Evolutionary conservation across 1,140 invertebrate species (phyloP).

Genomic region (Lepidurus apus): DNA sequence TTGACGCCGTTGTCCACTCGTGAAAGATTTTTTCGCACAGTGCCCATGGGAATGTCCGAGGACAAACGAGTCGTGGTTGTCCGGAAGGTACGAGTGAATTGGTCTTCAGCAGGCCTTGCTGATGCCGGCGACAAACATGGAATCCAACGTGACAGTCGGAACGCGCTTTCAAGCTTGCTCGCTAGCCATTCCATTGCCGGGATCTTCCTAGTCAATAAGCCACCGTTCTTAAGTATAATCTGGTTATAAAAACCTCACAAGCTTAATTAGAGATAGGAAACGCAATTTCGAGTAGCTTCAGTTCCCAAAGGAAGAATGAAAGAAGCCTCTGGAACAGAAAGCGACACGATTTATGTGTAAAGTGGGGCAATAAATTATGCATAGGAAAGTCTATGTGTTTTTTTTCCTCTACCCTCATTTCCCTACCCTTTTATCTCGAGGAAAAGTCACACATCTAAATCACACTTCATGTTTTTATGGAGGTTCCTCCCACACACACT

Average conservation of each 20-base stretch:
- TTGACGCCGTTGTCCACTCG: background rate
- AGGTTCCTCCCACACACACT: background rate
- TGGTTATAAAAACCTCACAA: background rate
- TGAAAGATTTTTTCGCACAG: constrained; percentile 13
- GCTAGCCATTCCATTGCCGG: constrained; percentile 30
- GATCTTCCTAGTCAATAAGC: constrained; percentile 32
- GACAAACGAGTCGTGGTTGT: constrained; percentile 15
- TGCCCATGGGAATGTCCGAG: background rate
- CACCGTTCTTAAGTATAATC: background rate
- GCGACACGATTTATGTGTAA: background rate
- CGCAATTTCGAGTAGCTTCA: background rate
- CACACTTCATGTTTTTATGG: background rate
- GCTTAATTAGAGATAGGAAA: background rate
- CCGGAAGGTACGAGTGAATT: constrained; percentile 16
- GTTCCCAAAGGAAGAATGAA: background rate
- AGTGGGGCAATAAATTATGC: background rate
- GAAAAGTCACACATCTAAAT: background rate
- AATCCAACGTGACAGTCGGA: constrained; percentile 6
- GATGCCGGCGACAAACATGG: constrained; percentile 5
- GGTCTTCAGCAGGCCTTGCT: background rate
- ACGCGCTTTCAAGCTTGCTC: constrained; percentile 24
- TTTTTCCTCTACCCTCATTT: background rate
- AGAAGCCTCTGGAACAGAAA: background rate
- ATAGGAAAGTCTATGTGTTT: background rate
- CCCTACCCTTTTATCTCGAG: background rate